Conservation (phyloP, 2,797 vertebrate species). For the Melanotaenia parkinsoni region DNA sequence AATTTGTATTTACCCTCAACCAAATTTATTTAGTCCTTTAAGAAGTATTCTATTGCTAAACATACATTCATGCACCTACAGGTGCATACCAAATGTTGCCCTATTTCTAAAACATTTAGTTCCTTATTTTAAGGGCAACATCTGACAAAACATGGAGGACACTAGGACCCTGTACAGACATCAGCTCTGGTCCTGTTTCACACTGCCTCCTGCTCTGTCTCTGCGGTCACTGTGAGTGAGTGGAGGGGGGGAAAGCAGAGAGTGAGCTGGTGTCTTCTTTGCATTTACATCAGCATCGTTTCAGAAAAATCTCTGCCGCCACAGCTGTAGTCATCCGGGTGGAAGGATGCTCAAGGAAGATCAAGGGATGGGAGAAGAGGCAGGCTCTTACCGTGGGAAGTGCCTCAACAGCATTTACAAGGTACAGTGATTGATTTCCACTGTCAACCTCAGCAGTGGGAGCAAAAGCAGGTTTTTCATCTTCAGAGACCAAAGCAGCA, state of each 20-base stretch:
- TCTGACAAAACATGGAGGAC: background rate
- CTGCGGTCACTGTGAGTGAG: constrained; percentile 79
- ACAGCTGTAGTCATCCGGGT: constrained; percentile 58
- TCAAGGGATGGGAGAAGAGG: constrained; percentile 52
- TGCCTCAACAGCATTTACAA: constrained; percentile 64
- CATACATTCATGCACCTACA: too few relatives aligned
- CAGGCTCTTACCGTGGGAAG: constrained; percentile 49
- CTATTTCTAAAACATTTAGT: background rate
- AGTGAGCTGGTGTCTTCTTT: constrained; percentile 66
- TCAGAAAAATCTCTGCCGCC: constrained; percentile 59
- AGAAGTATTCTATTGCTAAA: background rate
- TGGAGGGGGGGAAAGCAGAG: constrained; percentile 60
- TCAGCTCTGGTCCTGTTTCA: constrained; percentile 59
- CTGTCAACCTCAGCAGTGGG: constrained; percentile 60
- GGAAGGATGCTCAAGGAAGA: constrained; percentile 55
- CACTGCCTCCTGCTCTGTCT: constrained; percentile 77
- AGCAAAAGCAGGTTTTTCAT: constrained; percentile 67
- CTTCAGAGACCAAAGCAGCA: constrained; percentile 72
- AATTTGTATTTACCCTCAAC: background rate
- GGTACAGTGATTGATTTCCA: constrained; percentile 71
- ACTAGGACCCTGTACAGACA: constrained; percentile 75
- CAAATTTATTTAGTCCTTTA: background rate
- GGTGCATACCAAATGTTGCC: background rate
- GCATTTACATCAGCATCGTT: constrained; percentile 71
- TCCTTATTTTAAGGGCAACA: constrained; percentile 10